Evolutionary conservation across 2,113 vertebrate genomes (phyloP), one percentile per base, ranked within the genome.

Genomic region (Chlorodrepanis virens): DNA sequence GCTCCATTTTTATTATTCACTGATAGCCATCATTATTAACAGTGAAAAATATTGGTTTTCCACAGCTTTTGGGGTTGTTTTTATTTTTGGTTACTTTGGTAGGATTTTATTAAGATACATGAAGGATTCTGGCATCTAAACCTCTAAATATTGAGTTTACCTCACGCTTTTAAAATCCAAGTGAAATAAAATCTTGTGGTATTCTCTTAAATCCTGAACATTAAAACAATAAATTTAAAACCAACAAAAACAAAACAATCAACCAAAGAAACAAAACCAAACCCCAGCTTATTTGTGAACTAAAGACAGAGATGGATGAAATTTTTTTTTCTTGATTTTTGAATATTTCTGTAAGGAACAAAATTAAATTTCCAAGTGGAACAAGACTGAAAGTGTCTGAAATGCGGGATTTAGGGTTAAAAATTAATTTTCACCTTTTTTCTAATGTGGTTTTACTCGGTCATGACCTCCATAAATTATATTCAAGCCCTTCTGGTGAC

Each of bases 401-500:
- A 93, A 64, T 23, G 29, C 0, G 2, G n/a, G 61, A 75, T 72
- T 85, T 72, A 50, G 78, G 53, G 82, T 90, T 93, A 95, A 94
- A 78, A 54, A 76, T 50, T 37, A 37, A 39, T 93, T 70, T 71
- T 33, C 29, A 65, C 56, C 15, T 44, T 44, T 79, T 90, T 74
- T 71, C 80, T 45, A 11, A 65, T 88, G 87, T 90, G 95, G 92
- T 96, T 96, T 95, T 79, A 63, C 94, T 94, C 39, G 70, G 92
- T 96, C 90, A 95, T 49, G 94, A 95, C 92, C 90, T 91, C 89
- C 95, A 91, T 71, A 78, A 85, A 56, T 93, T 93, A 93, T 76
- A 92, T 91, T 69, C 78, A 60, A 97, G 92, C 94, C 94, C 94
- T 96, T 69, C 78, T 90, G 78, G 61, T 97, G 96, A 95, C 92